These are phyloP conservation scores for Sphenodon punctatus DNA, from an alignment of 2,797 vertebrate species.

Conservation along the genomic window DNA sequence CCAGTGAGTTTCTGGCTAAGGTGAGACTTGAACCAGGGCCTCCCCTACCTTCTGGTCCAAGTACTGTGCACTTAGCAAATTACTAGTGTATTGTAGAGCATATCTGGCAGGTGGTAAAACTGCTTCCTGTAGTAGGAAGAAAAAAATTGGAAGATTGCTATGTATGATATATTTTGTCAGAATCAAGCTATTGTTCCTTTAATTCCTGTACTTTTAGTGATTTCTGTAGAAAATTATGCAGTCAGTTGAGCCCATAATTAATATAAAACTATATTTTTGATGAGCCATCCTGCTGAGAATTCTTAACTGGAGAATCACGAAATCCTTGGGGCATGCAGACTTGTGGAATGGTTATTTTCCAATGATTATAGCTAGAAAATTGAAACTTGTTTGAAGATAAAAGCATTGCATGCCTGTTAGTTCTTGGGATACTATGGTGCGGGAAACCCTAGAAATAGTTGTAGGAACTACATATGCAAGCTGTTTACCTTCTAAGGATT, in stretches of 20 bases:
- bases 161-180: not conserved
- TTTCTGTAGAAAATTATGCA: not conserved
- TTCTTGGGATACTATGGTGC: conserved; percentile 57
- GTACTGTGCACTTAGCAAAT: no score
- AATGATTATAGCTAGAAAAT: conserved; percentile 26
- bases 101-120: not conserved
- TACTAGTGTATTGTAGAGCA: not conserved
- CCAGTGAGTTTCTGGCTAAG: no score
- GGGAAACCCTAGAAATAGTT: conserved; percentile 59
- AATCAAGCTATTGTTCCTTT: not conserved
- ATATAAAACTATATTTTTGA: conserved; percentile 11
- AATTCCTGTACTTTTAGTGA: not conserved
- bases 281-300: conserved; percentile 4
- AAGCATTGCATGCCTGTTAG: conserved; percentile 73
- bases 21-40: no score
- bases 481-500: conserved; percentile 38
- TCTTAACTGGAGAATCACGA: not conserved
- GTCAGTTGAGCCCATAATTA: not conserved
- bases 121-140: not conserved
- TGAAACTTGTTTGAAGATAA: conserved; percentile 60
- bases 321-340: not conserved
- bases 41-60: no score
- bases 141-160: not conserved
- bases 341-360: not conserved
- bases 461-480: conserved; percentile 35